phyloP scores from a whole-genome alignment of 2,797 vertebrate species.

The Cichlasoma orientale region DNA sequence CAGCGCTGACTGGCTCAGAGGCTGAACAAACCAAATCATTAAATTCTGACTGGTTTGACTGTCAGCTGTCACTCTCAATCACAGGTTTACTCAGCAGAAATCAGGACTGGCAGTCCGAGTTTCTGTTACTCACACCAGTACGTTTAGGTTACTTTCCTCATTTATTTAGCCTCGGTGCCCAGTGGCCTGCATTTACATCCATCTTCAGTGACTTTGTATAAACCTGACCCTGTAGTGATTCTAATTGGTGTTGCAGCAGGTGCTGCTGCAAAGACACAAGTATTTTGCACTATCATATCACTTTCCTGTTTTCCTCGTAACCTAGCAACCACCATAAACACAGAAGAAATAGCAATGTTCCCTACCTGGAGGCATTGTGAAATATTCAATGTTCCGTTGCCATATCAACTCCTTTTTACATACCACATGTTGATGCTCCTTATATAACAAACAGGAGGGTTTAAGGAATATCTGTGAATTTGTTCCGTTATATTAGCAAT shows the following conservation, averaged over 20 bases:
- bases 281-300: too few species aligned
- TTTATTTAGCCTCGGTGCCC: background rate
- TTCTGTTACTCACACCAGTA: background rate
- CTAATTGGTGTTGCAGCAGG: too few species aligned
- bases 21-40: too few species aligned
- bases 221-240: too few species aligned
- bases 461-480: background rate
- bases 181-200: too few species aligned
- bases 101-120: too few species aligned
- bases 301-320: background rate
- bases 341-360: background rate
- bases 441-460: background rate
- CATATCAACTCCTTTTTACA: background rate
- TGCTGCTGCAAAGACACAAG: too few species aligned
- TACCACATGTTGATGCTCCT: background rate
- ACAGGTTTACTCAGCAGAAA: too few species aligned
- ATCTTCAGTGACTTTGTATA: too few species aligned
- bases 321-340: background rate
- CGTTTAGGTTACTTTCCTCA: background rate
- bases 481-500: background rate
- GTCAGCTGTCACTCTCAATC: too few species aligned
- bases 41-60: too few species aligned
- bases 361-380: background rate
- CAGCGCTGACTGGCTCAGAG: too few species aligned
- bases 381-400: background rate